phyloP scores from a whole-genome alignment of 2,888 invertebrate species.

The Epicampocera succincta region DNA sequence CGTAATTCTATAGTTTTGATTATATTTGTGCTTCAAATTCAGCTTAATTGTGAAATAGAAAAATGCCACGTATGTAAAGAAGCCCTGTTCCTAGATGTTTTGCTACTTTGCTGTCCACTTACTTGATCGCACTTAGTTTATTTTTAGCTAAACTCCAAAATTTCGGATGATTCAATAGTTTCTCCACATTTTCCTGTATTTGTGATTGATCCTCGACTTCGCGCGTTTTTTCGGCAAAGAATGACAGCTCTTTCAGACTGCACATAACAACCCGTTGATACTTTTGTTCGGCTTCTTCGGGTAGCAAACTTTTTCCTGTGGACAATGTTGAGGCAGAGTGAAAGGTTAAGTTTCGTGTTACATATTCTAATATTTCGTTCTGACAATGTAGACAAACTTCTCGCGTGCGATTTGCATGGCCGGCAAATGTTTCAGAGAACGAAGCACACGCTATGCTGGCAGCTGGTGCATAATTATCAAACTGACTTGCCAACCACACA shows the following conservation, averaged over 20 bases:
- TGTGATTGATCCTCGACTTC: constrained; percentile 76
- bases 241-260: constrained; percentile 85
- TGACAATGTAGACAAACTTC: constrained; percentile 93
- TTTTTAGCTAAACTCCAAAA: constrained; percentile 89
- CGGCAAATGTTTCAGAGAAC: constrained; percentile 89
- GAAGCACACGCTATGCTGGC: constrained; percentile 86
- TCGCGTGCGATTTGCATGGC: constrained; percentile 86
- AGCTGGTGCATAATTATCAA: constrained; percentile 93
- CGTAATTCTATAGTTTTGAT: too few species aligned
- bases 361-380: constrained; percentile 88
- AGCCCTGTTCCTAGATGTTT: too few species aligned
- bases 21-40: too few species aligned
- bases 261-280: constrained; percentile 86
- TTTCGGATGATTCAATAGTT: constrained; percentile 84
- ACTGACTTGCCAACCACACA: constrained; percentile 92
- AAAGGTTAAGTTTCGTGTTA: constrained; percentile 87
- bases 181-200: constrained; percentile 80
- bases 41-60: too few species aligned
- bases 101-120: too few species aligned
- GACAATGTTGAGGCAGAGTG: constrained; percentile 84
- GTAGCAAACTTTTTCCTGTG: constrained; percentile 83
- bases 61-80: too few species aligned
- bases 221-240: constrained; percentile 85
- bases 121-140: constrained; percentile 82
- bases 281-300: constrained; percentile 87